Evolutionary conservation across 2,113 vertebrate genomes (phyloP).

Genomic region (Callaeas wilsoni): DNA sequence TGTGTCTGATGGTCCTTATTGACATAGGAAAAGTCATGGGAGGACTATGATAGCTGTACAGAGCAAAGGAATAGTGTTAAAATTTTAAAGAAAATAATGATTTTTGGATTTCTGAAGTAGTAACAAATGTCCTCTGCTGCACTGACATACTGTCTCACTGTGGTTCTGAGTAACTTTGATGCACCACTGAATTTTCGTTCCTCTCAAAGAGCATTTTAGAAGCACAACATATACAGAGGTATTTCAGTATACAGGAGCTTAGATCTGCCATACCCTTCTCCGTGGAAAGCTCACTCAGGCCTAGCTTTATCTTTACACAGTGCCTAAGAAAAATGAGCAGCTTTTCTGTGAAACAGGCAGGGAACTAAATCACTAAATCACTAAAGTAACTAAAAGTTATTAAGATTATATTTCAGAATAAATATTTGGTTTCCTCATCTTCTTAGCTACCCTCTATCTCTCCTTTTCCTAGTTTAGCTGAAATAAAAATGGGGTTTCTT

Average conservation of each 20-base stretch:
- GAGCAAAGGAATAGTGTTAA: neutral
- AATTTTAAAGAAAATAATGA: neutral
- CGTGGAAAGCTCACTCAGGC: neutral
- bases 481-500: neutral
- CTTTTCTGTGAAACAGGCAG: neutral
- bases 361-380: neutral
- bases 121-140: neutral
- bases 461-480: neutral
- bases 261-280: neutral
- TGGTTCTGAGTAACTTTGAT: neutral
- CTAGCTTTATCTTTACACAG: neutral
- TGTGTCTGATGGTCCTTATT: neutral
- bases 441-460: neutral
- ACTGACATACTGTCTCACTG: neutral
- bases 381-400: neutral
- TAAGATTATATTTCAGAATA: neutral
- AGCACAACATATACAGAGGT: neutral
- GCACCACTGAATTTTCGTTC: neutral
- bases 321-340: neutral
- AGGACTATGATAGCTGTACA: neutral
- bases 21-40: neutral
- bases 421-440: neutral
- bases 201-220: neutral
- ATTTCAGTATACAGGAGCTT: neutral
- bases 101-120: neutral